Evolutionary conservation across 1,140 invertebrate species (phyloP).

Genomic region (Drosophila sproati): DNA sequence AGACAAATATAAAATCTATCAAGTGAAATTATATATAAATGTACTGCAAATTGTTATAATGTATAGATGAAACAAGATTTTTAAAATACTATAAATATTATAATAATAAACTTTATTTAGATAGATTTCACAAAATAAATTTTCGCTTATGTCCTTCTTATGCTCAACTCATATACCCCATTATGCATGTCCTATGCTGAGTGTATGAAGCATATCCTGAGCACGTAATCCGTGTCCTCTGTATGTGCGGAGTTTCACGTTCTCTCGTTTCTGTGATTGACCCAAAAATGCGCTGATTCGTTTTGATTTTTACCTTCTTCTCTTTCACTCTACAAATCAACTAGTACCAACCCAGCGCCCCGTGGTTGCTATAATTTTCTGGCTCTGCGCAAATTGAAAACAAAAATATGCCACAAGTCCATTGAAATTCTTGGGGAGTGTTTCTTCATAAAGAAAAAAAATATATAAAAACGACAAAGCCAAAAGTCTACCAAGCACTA

Average conservation of each 20-base stretch:
- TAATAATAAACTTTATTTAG: too few species aligned
- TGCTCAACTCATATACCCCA: neutral
- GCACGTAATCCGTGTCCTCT: constrained; percentile 65
- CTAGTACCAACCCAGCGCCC: neutral
- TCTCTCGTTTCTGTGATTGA: constrained; percentile 62
- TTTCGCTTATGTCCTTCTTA: too few species aligned
- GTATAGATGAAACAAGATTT: too few species aligned
- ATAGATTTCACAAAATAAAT: too few species aligned
- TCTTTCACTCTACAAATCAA: neutral
- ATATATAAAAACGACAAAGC: neutral
- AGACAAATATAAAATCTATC: too few species aligned
- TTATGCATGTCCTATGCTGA: neutral
- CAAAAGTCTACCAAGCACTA: constrained; percentile 5
- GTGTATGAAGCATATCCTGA: constrained; percentile 42
- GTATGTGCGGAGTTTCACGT: constrained; percentile 12
- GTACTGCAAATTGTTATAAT: too few species aligned
- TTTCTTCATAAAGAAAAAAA: neutral
- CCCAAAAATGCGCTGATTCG: constrained; percentile 79
- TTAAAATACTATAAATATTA: too few species aligned
- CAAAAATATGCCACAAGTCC: constrained; percentile 63
- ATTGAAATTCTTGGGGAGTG: constrained; percentile 35
- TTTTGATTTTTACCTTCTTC: constrained; percentile 70
- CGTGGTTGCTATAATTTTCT: constrained; percentile 17
- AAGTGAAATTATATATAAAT: too few species aligned
- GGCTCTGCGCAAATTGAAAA: constrained; percentile 63